These are phyloP conservation scores for Semaprochilodus insignis DNA, from an alignment of 2,797 vertebrate species.

Conservation along the genomic window DNA sequence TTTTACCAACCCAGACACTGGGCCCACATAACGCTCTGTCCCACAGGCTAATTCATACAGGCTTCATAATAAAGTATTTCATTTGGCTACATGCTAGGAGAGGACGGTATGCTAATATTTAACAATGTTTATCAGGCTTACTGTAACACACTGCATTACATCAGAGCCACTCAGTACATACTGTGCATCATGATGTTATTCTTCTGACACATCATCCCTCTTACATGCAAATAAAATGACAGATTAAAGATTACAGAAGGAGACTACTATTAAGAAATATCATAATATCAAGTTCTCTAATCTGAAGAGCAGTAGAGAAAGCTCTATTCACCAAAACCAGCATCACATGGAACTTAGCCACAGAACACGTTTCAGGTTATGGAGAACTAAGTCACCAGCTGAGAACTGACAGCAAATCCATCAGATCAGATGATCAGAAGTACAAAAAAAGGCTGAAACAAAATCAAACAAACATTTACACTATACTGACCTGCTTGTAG, in stretches of 20 bases:
- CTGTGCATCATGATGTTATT: too few relatives aligned
- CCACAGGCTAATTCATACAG: not conserved
- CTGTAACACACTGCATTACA: too few relatives aligned
- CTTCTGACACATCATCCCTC: too few relatives aligned
- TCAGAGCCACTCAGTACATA: too few relatives aligned
- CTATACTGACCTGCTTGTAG: not conserved
- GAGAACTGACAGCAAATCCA: not conserved
- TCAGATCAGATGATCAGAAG: not conserved
- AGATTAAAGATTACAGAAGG: too few relatives aligned
- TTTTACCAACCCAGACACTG: not conserved
- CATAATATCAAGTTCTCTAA: not conserved
- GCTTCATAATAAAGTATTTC: not conserved
- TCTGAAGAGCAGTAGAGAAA: not conserved
- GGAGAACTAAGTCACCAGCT: not conserved
- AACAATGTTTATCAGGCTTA: too few relatives aligned
- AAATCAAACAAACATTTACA: not conserved
- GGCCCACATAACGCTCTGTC: not conserved
- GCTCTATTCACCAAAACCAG: not conserved
- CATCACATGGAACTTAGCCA: not conserved
- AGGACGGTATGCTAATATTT: too few relatives aligned
- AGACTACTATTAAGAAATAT: not conserved
- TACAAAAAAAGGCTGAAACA: not conserved
- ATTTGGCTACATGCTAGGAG: not conserved
- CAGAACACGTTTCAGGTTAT: not conserved
- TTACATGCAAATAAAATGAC: not conserved